phyloP scores from a whole-genome alignment of 2,888 invertebrate species.

The Eupithecia pulchellata region DNA sequence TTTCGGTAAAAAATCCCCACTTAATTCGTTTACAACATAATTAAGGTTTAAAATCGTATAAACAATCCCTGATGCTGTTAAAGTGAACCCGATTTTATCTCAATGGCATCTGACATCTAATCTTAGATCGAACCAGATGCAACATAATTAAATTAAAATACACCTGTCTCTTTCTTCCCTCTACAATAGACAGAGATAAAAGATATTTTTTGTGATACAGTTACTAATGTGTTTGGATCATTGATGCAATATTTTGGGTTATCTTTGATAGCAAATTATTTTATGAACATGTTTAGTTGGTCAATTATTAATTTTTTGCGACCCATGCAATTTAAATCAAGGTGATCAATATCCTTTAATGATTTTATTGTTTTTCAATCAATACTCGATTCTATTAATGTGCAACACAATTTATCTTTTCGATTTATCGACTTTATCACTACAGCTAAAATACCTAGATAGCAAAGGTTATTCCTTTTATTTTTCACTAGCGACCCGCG shows the following conservation, averaged over 20 bases:
- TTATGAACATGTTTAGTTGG: conserved; percentile 35
- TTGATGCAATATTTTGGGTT: conserved; percentile 30
- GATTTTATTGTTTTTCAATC: conserved; percentile 7
- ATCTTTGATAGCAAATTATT: conserved; percentile 36
- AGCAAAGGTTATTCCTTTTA: not conserved
- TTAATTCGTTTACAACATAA: conserved; percentile 6
- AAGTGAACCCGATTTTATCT: conserved; percentile 46
- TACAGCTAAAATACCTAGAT: not conserved
- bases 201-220: conserved; percentile 36
- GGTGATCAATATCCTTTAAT: conserved; percentile 11
- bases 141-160: conserved; percentile 74
- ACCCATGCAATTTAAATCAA: conserved; percentile 15
- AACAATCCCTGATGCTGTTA: not conserved
- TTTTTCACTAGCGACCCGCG: no score
- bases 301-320: conserved; percentile 14
- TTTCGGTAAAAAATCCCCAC: not conserved
- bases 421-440: not conserved
- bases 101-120: conserved; percentile 46
- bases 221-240: conserved; percentile 38
- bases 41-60: not conserved
- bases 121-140: conserved; percentile 55
- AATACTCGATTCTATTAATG: not conserved
- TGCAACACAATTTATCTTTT: not conserved
- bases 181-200: conserved; percentile 51
- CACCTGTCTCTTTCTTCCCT: conserved; percentile 61